Base-by-base conservation (phyloP, 2,888 invertebrate genomes). In the Bellardia bayeri region DNA sequence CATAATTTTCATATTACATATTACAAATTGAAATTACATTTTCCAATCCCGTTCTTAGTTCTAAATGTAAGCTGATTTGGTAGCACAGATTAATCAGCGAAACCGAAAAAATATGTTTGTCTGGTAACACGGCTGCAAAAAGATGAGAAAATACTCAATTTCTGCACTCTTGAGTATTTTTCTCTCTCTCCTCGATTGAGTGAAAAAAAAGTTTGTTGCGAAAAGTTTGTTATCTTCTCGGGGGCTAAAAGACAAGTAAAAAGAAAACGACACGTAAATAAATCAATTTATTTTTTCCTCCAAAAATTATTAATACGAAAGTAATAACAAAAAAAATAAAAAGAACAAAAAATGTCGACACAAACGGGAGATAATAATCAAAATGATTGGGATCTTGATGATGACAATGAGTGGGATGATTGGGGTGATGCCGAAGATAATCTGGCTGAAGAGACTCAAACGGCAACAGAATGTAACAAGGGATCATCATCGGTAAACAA, bases 341-440 rank as follows among this genome's bases (percentile, higher is more conserved):
- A n/a, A n/a, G n/a, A n/a, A n/a, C n/a, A n/a, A n/a, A n/a, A n/a
- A 33, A 88, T 89, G 87, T 61, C 88, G 0, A 76, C 63, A 14
- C 80, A 82, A 89, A 11, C 51, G 13, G 82, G 87, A 66, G 79
- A 66, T 49, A 64, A 45, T 2, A 79, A 76, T 13, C 58, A 85
- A 82, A 87, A 75, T 63, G 91, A 89, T 87, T 91, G 91, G 92
- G 86, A 90, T 56, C 86, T 90, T 9, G 91, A 91, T 76, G 92
- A 92, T 61, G 91, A 91, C 3, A 91, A 92, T 69, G 91, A 91
- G 72, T 92, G 92, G 92, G 92, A 92, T 49, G 92, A 92, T 72
- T 92, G 92, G 92, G 91, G 91, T 40, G 92, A 92, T 86, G 91
- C 90, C 0, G 92, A 91, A 37, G 92, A 91, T 4, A 86, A 86